These are phyloP conservation scores for Dreissena polymorpha DNA, from an alignment of 1,140 invertebrate genomes.

Conservation along the genomic window DNA sequence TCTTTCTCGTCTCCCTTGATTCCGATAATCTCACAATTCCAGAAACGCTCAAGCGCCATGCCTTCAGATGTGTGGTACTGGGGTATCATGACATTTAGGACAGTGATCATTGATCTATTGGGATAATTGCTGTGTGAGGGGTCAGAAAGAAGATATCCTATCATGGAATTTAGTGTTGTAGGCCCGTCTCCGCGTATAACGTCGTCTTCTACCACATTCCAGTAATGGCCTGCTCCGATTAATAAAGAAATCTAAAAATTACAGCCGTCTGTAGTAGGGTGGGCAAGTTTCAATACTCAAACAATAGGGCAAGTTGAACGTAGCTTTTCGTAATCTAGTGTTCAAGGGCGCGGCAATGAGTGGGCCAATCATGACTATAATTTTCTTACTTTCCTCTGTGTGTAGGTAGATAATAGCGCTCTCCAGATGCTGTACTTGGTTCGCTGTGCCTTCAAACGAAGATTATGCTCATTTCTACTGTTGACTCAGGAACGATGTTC, in stretches of 20 bases:
- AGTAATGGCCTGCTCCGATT: no score
- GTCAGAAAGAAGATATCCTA: conserved; percentile 8
- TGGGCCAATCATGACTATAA: no score
- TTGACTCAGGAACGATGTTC: background rate
- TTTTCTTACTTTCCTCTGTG: no score
- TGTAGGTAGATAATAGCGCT: conserved; percentile 21
- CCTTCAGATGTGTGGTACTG: background rate
- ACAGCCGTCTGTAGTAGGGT: no score
- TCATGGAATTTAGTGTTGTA: conserved; percentile 34
- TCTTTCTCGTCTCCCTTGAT: background rate
- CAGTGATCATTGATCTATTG: no score
- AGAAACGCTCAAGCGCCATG: background rate
- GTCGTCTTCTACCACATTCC: no score
- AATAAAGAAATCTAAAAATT: no score
- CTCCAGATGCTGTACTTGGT: background rate
- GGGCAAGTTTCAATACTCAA: no score
- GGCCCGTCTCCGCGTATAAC: conserved; percentile 46
- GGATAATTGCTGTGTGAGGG: background rate
- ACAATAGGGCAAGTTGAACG: no score
- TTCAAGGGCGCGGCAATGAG: no score
- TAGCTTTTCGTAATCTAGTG: no score
- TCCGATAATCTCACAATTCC: background rate
- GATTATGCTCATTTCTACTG: conserved; percentile 9
- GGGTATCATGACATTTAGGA: no score
- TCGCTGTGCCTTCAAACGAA: conserved; percentile 12